Evolutionary conservation across 2,888 invertebrate genomes (phyloP).

Genomic region (Dryocosmus kuriphilus): DNA sequence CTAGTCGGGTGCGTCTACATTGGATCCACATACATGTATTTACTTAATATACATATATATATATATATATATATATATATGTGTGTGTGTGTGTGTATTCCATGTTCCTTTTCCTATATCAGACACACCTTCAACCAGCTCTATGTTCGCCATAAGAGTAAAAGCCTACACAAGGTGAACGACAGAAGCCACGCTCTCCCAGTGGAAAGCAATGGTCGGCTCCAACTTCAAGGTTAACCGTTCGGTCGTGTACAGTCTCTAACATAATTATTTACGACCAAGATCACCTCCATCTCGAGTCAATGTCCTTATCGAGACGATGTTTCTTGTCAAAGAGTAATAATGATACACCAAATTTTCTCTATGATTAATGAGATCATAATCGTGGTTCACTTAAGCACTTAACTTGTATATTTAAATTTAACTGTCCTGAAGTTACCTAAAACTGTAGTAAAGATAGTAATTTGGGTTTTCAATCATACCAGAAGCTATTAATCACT

Average conservation of each 20-base stretch:
- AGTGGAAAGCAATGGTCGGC: conserved; percentile 26
- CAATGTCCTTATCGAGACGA: conserved; percentile 21
- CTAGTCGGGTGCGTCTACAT: conserved; percentile 10
- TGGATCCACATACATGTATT: no score
- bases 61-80: not conserved
- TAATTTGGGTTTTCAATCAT: conserved; percentile 12
- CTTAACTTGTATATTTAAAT: not conserved
- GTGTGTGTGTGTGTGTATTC: not conserved
- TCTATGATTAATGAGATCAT: not conserved
- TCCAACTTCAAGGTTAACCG: conserved; percentile 37
- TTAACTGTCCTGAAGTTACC: not conserved
- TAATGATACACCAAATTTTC: not conserved
- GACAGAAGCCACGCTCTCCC: conserved; percentile 36
- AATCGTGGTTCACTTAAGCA: not conserved
- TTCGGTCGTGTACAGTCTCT: conserved; percentile 38
- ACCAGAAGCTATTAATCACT: not conserved
- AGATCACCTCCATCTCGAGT: conserved; percentile 38
- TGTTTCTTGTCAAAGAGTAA: conserved; percentile 4
- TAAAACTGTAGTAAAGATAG: not conserved
- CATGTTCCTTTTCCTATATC: conserved; percentile 25
- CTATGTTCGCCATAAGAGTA: conserved; percentile 12
- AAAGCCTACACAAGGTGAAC: conserved; percentile 35
- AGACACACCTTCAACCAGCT: conserved; percentile 19
- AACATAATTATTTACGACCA: conserved; percentile 32
- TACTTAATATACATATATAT: no score